Base-by-base conservation (phyloP, 2,888 invertebrate species). In the Lepidochrysops patricia region DNA sequence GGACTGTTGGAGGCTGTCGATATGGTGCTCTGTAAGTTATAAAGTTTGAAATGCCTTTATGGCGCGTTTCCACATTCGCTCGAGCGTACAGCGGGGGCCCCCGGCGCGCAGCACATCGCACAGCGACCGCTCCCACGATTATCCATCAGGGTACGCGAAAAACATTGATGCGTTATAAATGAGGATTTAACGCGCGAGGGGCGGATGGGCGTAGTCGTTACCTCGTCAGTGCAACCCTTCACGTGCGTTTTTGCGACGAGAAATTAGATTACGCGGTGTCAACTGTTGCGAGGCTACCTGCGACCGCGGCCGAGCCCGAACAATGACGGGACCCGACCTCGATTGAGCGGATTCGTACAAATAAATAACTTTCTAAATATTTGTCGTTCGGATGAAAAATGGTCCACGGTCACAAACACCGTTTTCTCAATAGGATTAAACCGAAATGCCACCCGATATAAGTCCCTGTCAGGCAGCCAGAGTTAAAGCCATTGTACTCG, bases 1-100 rank as follows among this genome's bases (percentile, higher is more conserved):
- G 93, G 92, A 83, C 93, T 91, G 89, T 91, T 92, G 83, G 91
- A 91, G 89, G 92, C 93, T 91, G 93, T 93, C 89, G 93, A 92
- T 90, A 92, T 91, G 90, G 88, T 86, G 86, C 89, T 89, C 89
- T 89, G 89, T 84, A 89, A 89, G 88, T 89, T 87, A 82, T 77
- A 87, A 88, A 89, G 85, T 86, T 86, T 87, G 82, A 87, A 88
- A 87, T 86, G 87, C 87, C 87, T 88, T 86, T 88, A 86, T 85
- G 85, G 84, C 87, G 82, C 78, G 82, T 82, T 85, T 82, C 69
- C 66, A 78, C 86, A 83, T 88, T 88, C 88, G 88, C 88, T 71
- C 60, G 67, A 79, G 87, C 86, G 58, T 57, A 64, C 64, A 69
- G 37, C 67, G 85, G 84, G 84, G 85, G 85, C 86, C 86, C 79